Evolutionary conservation across 1,140 invertebrate species (phyloP).

Genomic region (Zaprionus taronus): DNA sequence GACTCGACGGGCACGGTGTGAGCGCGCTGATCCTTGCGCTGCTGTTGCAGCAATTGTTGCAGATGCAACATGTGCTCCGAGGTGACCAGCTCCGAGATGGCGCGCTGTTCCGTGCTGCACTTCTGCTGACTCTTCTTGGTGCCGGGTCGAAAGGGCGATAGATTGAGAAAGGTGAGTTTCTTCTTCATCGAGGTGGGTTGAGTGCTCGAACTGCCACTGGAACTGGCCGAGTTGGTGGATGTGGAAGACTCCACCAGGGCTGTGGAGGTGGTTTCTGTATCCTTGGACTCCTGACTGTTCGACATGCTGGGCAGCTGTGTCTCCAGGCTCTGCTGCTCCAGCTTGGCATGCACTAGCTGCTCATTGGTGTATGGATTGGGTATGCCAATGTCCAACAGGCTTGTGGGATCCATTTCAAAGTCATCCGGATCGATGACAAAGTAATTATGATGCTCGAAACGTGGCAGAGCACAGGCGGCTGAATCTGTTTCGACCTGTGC

Average conservation of each 20-base stretch:
- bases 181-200: slow-evolving; percentile 61
- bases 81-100: slow-evolving; percentile 70
- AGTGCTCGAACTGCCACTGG: slow-evolving; percentile 54
- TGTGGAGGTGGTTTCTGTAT: slow-evolving; percentile 79
- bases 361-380: slow-evolving; percentile 80
- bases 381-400: slow-evolving; percentile 69
- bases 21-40: slow-evolving; percentile 63
- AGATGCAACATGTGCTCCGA: slow-evolving; percentile 78
- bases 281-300: slow-evolving; percentile 80
- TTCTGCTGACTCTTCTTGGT: slow-evolving; percentile 48
- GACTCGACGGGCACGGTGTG: slow-evolving; percentile 81
- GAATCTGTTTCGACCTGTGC: slow-evolving; percentile 53
- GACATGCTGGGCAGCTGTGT: slow-evolving; percentile 69
- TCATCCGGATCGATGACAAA: slow-evolving; percentile 80
- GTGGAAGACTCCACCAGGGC: slow-evolving; percentile 78
- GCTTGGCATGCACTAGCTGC: slow-evolving; percentile 72
- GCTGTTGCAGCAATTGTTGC: slow-evolving; percentile 65
- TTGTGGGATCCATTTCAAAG: slow-evolving; percentile 55
- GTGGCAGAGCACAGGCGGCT: slow-evolving; percentile 28
- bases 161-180: slow-evolving; percentile 76
- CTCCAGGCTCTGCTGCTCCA: slow-evolving; percentile 68
- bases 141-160: slow-evolving; percentile 68
- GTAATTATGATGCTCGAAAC: slow-evolving; percentile 82
- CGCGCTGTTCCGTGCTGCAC: slow-evolving; percentile 51
- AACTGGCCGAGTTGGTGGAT: slow-evolving; percentile 70